A percentile compares a stretch with the other conserved stretches of the same genome.
Evolutionary conservation across 2,113 vertebrate genomes (phyloP).

Genomic region (Bubo scandiacus): DNA sequence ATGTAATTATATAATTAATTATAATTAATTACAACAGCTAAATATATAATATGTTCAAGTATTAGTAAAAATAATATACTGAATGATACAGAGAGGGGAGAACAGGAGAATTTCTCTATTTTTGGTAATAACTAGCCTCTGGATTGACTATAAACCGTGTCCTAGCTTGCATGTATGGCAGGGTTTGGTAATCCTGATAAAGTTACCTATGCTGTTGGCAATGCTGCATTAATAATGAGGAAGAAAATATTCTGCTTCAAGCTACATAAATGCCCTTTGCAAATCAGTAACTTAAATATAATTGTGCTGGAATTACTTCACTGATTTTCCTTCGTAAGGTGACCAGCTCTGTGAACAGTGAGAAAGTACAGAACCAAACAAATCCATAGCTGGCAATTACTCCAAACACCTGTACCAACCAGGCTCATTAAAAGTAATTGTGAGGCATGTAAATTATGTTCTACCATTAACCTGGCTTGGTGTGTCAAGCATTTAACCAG

Average conservation of each 20-base stretch:
- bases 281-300: not conserved
- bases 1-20: not conserved
- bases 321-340: not conserved
- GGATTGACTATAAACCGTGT: not conserved
- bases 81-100: not conserved
- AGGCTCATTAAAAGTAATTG: not conserved
- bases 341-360: not conserved
- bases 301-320: not conserved
- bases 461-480: not conserved
- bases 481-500: not conserved
- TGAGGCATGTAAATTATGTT: not conserved
- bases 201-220: not conserved
- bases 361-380: not conserved
- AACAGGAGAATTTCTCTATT: not conserved
- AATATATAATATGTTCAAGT: not conserved
- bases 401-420: not conserved
- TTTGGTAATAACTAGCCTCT: not conserved
- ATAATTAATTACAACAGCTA: not conserved
- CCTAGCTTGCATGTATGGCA: not conserved
- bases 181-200: not conserved
- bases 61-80: not conserved
- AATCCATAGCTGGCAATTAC: not conserved
- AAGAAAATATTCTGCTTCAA: not conserved
- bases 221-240: not conserved
- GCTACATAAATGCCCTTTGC: not conserved